Conservation (phyloP, 2,113 vertebrate species). For the Phocoena phocoena region DNA sequence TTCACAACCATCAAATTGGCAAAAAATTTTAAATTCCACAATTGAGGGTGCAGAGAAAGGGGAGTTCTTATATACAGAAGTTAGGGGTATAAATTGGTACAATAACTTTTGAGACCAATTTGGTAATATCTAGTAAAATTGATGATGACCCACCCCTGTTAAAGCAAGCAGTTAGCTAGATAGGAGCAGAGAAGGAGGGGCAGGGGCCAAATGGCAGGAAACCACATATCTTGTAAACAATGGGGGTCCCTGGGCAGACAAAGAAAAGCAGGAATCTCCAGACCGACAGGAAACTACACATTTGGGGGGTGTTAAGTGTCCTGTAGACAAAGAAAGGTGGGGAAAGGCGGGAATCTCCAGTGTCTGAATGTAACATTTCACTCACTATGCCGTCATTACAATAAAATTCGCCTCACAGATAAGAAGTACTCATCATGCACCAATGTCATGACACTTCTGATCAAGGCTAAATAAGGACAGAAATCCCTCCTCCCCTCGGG, state of each 20-base stretch:
- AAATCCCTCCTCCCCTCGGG: not conserved
- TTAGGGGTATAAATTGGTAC: not conserved
- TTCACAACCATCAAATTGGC: not conserved
- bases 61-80: not conserved
- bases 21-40: not conserved
- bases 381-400: not conserved
- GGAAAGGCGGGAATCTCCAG: not conserved
- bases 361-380: not conserved
- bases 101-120: not conserved
- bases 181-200: not conserved
- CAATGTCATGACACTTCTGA: not conserved
- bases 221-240: not conserved
- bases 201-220: not conserved
- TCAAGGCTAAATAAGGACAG: not conserved
- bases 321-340: not conserved
- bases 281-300: not conserved
- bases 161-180: not conserved
- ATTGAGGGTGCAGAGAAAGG: not conserved
- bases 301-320: not conserved
- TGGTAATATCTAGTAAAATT: not conserved
- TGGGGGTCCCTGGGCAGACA: not conserved
- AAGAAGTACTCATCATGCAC: not conserved
- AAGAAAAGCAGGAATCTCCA: not conserved
- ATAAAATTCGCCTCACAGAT: not conserved
- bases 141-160: not conserved